phyloP scores from a whole-genome alignment of 2,888 invertebrate species.

The Melinopterus prodromus region DNA sequence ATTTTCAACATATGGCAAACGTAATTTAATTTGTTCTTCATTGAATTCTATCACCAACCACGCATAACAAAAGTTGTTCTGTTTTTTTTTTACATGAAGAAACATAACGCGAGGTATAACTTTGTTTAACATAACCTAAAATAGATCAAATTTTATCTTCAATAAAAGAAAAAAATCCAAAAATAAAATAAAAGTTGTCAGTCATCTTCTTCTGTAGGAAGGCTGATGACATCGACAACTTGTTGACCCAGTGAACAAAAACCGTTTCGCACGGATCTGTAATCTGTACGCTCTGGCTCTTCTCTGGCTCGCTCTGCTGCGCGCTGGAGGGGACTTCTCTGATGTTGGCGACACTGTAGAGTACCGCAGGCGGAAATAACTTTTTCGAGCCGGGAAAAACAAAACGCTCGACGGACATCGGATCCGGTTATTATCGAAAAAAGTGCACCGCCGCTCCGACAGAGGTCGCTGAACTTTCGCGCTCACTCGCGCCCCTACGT shows the following conservation, averaged over 20 bases:
- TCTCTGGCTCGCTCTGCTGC: not conserved
- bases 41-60: no score
- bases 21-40: no score
- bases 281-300: not conserved
- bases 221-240: not conserved
- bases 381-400: not conserved
- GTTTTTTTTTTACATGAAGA: no score
- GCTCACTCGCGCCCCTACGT: not conserved
- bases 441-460: not conserved
- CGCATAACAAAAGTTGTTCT: no score
- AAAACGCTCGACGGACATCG: not conserved
- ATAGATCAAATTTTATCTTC: no score
- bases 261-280: not conserved
- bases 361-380: not conserved
- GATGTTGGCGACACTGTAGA: not conserved
- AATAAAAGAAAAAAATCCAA: no score
- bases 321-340: not conserved
- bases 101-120: no score
- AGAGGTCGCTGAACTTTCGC: not conserved
- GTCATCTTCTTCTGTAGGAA: not conserved
- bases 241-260: not conserved
- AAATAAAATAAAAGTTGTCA: no score
- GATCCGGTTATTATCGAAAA: constrained; percentile 4
- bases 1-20: no score
- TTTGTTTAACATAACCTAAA: no score